Percentiles rank a stretch among this genome's conserved stretches.
phyloP scores from a whole-genome alignment of 1,140 invertebrate species.

The Pseudobourletiella spinata region DNA sequence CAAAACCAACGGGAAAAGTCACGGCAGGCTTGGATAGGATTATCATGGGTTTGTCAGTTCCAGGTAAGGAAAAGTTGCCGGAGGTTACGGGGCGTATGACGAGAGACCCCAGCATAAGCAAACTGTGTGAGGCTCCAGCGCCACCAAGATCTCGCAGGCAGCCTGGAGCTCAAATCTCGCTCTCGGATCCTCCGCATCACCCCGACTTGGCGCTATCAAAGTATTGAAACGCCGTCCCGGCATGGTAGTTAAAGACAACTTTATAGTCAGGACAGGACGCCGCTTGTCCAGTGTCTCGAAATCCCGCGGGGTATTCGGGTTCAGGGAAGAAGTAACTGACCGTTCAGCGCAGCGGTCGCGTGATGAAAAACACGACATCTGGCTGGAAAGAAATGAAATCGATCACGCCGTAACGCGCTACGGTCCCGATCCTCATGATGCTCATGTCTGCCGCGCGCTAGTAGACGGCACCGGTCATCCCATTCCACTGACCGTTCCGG shows the following conservation, averaged over 20 bases:
- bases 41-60: neutral
- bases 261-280: neutral
- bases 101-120: neutral
- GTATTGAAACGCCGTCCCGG: neutral
- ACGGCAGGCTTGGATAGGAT: neutral
- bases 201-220: neutral
- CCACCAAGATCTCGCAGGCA: neutral
- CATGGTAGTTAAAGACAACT: neutral
- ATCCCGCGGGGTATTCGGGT: neutral
- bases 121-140: neutral
- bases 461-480: constrained; percentile 23
- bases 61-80: neutral
- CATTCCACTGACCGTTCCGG: constrained; percentile 10
- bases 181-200: neutral
- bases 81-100: neutral
- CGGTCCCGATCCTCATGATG: constrained; percentile 9
- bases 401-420: constrained; percentile 20
- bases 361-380: constrained; percentile 21
- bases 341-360: neutral
- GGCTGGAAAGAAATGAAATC: constrained; percentile 18
- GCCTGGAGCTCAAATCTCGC: neutral
- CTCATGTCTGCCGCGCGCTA: constrained; percentile 15
- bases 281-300: neutral
- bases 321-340: constrained; percentile 2
- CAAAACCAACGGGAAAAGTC: neutral